These are phyloP conservation scores for Notolabrus celidotus DNA, from an alignment of 2,797 vertebrate species.

Conservation along the genomic window DNA sequence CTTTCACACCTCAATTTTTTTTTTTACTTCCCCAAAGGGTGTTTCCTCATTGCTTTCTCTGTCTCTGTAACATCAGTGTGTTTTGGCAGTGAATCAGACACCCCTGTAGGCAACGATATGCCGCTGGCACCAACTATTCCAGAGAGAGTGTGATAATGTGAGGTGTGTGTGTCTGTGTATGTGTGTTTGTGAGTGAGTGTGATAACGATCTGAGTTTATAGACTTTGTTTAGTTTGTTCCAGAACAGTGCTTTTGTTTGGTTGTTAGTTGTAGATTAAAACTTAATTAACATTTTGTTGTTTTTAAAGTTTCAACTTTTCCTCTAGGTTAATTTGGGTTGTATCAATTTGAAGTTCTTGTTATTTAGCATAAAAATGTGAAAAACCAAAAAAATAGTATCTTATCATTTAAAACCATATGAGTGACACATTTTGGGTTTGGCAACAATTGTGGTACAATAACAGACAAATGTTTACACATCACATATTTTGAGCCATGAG, in stretches of 20 bases:
- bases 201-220: constrained; percentile 28
- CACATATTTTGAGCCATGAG: background rate
- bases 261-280: constrained; percentile 24
- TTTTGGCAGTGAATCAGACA: constrained; percentile 75
- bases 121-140: constrained; percentile 68
- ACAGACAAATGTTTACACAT: background rate
- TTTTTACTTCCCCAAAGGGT: constrained; percentile 50
- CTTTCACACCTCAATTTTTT: constrained; percentile 49
- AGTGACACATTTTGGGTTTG: background rate
- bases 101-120: constrained; percentile 72
- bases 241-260: constrained; percentile 21
- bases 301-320: background rate
- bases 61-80: constrained; percentile 66
- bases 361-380: background rate
- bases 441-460: background rate
- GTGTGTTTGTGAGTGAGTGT: constrained; percentile 4
- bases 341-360: background rate
- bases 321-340: background rate
- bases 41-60: constrained; percentile 61
- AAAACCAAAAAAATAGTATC: background rate
- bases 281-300: background rate
- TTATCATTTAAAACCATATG: no score
- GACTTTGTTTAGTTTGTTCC: constrained; percentile 19
- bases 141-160: constrained; percentile 41
- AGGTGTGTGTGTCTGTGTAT: constrained; percentile 28